Percentiles rank a stretch among this genome's conserved stretches.
Evolutionary conservation across 2,113 vertebrate genomes (phyloP).

Genomic region (Melanotaenia duboulayi): DNA sequence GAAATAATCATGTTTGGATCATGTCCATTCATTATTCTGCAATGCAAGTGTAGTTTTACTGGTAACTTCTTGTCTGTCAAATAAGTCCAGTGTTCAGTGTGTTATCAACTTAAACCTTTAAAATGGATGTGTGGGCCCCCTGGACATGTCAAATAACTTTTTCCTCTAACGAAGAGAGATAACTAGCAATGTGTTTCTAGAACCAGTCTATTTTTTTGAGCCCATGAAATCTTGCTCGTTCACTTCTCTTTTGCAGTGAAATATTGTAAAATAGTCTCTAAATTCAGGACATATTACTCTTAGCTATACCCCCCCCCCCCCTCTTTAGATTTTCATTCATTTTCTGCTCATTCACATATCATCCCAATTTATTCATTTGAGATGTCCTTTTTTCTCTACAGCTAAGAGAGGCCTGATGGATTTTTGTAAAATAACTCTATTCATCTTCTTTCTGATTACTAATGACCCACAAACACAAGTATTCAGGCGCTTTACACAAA

Average conservation of each 20-base stretch:
- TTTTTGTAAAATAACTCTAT: constrained; percentile 49
- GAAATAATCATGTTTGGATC: too few relatives aligned
- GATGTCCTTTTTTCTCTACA: constrained; percentile 39
- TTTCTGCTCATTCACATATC: constrained; percentile 15
- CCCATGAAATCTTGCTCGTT: neutral
- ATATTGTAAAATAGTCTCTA: neutral
- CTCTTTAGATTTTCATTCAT: constrained; percentile 24
- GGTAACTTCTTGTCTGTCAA: too few relatives aligned
- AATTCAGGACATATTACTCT: constrained; percentile 9
- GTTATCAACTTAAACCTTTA: neutral
- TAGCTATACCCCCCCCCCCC: neutral
- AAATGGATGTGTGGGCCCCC: neutral
- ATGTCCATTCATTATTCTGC: too few relatives aligned
- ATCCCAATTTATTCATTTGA: constrained; percentile 18
- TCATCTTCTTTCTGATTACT: constrained; percentile 34
- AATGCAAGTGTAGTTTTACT: too few relatives aligned
- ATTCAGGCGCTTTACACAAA: constrained; percentile 43
- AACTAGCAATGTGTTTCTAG: too few relatives aligned
- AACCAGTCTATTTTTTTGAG: constrained; percentile 1
- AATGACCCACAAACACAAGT: constrained; percentile 43
- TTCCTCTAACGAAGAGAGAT: too few relatives aligned
- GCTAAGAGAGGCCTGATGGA: constrained; percentile 41
- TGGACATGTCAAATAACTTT: neutral
- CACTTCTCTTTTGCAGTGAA: neutral
- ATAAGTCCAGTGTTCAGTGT: neutral